Conservation (phyloP, 2,888 invertebrate species). For the Hesperia comma region DNA sequence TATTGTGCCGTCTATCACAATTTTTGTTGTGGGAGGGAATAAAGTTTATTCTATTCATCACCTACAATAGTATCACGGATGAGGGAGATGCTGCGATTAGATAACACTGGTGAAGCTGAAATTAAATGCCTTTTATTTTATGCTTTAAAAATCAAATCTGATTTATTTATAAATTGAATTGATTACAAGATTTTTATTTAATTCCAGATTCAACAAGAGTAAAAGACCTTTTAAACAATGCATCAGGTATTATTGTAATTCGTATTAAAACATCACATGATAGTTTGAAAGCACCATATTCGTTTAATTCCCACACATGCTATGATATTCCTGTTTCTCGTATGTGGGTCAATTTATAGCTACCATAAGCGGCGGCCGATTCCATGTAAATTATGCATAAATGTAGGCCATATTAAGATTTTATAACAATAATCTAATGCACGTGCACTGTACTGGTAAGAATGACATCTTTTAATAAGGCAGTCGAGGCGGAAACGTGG, state of each 20-base stretch:
- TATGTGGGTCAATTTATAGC: slow-evolving; percentile 37
- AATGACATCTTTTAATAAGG: slow-evolving; percentile 80
- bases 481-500: slow-evolving; percentile 78
- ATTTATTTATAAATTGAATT: no score
- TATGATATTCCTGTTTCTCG: slow-evolving; percentile 33
- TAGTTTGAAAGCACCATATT: slow-evolving; percentile 1
- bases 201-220: no score
- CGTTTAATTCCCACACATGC: slow-evolving; percentile 26
- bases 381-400: slow-evolving; percentile 42
- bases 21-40: slow-evolving; percentile 71
- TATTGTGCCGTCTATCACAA: slow-evolving; percentile 82
- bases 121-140: slow-evolving; percentile 11
- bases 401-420: slow-evolving; percentile 45
- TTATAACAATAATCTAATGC: slow-evolving; percentile 56
- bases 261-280: neutral
- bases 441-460: slow-evolving; percentile 60
- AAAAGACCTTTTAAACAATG: neutral
- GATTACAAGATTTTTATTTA: no score
- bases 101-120: slow-evolving; percentile 8
- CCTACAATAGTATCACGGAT: slow-evolving; percentile 36
- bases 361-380: slow-evolving; percentile 42
- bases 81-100: slow-evolving; percentile 32
- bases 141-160: neutral
- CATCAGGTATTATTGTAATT: neutral
- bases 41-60: slow-evolving; percentile 53